A percentile compares a stretch with the other conserved stretches of the same genome.
These are phyloP conservation scores for Pedionomus torquatus DNA, from an alignment of 2,113 vertebrate species.

Conservation along the genomic window DNA sequence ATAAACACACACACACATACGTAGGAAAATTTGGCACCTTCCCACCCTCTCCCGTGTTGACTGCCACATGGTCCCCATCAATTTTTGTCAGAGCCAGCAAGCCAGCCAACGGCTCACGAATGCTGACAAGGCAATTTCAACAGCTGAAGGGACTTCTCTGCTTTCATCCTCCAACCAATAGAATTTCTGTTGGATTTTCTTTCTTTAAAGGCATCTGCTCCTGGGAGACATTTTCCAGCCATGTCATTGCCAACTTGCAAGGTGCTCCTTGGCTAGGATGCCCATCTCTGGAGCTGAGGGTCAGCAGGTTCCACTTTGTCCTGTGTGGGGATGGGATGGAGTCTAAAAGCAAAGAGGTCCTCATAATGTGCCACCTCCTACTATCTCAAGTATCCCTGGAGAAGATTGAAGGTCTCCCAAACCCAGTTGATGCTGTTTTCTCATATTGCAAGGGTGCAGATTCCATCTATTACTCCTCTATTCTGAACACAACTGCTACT, in stretches of 20 bases:
- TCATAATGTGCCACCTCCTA: not conserved
- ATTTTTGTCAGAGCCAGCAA: slow-evolving; percentile 58
- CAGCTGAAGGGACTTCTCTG: slow-evolving; percentile 44
- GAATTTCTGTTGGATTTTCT: not conserved
- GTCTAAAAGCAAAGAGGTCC: not conserved
- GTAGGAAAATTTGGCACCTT: slow-evolving; percentile 36
- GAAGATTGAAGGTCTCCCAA: not conserved
- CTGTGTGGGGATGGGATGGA: not conserved
- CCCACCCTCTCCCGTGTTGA: slow-evolving; percentile 50
- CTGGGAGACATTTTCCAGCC: not conserved
- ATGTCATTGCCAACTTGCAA: not conserved
- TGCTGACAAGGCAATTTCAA: slow-evolving; percentile 61
- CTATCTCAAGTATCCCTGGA: not conserved
- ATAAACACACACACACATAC: slow-evolving; percentile 4
- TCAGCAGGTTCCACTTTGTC: not conserved
- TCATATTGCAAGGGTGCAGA: rapidly evolving
- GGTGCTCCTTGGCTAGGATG: not conserved
- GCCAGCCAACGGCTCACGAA: not conserved
- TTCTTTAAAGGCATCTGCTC: not conserved
- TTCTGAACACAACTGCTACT: not conserved
- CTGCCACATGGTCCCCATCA: slow-evolving; percentile 67
- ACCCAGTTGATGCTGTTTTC: not conserved
- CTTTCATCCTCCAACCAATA: not conserved
- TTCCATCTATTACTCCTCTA: not conserved
- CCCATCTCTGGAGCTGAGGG: not conserved